These are phyloP conservation scores for Lerista edwardsae DNA, from an alignment of 2,797 vertebrate genomes.

Conservation along the genomic window DNA sequence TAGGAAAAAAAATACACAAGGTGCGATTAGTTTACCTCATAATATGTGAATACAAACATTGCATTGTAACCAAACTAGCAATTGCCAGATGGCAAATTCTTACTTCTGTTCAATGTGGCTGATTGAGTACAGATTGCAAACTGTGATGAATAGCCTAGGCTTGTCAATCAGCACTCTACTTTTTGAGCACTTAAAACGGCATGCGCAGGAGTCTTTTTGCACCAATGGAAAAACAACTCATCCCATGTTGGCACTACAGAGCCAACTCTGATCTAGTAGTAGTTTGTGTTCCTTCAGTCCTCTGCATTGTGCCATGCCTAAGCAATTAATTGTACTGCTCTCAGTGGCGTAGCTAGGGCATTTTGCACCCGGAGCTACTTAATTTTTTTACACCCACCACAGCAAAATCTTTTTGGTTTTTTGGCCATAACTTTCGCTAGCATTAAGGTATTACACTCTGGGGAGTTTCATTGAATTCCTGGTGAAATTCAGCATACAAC, in stretches of 20 bases:
- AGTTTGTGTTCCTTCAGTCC: neutral
- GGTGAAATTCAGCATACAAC: no score
- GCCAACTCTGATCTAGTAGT: no score
- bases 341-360: no score
- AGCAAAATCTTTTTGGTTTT: no score
- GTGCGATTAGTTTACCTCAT: slow-evolving; percentile 20
- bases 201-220: neutral
- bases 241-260: neutral
- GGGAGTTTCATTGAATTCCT: no score
- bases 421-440: no score
- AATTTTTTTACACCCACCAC: no score
- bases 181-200: neutral
- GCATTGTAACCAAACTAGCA: neutral
- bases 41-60: slow-evolving; percentile 1
- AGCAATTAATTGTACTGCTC: neutral
- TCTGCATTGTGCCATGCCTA: neutral
- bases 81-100: neutral
- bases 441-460: no score
- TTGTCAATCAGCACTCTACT: neutral
- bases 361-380: no score
- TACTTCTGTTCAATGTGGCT: neutral
- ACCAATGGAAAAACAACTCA: neutral
- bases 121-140: slow-evolving; percentile 7
- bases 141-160: neutral
- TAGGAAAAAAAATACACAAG: slow-evolving; percentile 8